These are phyloP conservation scores for Deroptyus accipitrinus DNA, from an alignment of 2,113 vertebrate species.

Conservation along the genomic window DNA sequence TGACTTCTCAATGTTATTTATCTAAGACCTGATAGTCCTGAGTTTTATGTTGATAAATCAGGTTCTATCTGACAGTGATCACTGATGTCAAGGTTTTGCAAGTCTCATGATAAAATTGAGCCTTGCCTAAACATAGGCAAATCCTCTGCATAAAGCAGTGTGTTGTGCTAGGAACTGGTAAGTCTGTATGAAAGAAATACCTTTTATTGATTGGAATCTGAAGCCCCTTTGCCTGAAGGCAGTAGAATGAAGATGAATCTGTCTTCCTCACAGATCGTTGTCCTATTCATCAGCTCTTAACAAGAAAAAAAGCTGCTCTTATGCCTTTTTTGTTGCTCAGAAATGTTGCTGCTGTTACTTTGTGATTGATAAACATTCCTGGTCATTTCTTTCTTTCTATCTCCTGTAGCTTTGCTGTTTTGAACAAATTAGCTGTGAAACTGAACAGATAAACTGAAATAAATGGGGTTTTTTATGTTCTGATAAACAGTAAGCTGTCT, in stretches of 20 bases:
- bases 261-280: not conserved
- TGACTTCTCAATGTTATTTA: not conserved
- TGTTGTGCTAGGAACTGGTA: not conserved
- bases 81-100: not conserved
- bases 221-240: not conserved
- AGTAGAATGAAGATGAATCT: not conserved
- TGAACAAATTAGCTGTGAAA: not conserved
- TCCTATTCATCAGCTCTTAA: not conserved
- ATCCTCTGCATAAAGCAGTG: not conserved
- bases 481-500: not conserved
- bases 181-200: not conserved
- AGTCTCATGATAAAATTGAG: not conserved
- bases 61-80: not conserved
- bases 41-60: not conserved
- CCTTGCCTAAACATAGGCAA: not conserved
- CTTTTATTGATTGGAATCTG: not conserved
- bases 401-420: not conserved
- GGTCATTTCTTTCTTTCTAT: not conserved
- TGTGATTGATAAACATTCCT: not conserved
- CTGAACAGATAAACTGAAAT: not conserved
- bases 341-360: not conserved
- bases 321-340: not conserved
- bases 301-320: not conserved
- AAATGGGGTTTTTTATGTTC: not conserved
- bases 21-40: not conserved